Percentiles rank a stretch among this genome's conserved stretches.
phyloP scores from a whole-genome alignment of 2,797 vertebrate genomes.

The Pseudochromis fuscus region DNA sequence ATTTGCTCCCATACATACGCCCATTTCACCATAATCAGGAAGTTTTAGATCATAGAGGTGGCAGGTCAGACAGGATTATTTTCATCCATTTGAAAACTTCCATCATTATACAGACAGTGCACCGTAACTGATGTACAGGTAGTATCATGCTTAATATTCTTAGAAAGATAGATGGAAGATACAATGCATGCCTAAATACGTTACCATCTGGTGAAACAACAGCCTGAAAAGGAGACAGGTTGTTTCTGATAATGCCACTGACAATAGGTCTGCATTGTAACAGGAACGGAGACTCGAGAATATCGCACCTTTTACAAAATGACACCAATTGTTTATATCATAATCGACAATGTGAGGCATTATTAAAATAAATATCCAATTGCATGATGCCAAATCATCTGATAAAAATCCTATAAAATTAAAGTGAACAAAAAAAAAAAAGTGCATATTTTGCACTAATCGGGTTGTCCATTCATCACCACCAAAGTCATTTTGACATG shows the following conservation, averaged over 20 bases:
- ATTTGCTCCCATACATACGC: too few species aligned
- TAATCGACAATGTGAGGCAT: neutral
- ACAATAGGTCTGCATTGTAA: neutral
- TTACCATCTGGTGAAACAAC: constrained; percentile 1
- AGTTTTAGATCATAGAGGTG: constrained; percentile 1
- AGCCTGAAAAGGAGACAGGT: neutral
- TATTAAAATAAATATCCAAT: neutral
- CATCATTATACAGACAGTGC: neutral
- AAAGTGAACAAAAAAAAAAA: neutral
- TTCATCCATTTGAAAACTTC: neutral
- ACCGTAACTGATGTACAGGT: neutral
- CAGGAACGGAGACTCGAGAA: neutral
- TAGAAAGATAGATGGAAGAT: neutral
- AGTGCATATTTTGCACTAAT: constrained; percentile 24
- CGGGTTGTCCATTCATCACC: constrained; percentile 48
- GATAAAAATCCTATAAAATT: constrained; percentile 17
- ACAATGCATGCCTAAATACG: neutral
- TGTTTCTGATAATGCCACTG: neutral
- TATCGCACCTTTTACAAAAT: constrained; percentile 1
- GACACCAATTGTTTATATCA: neutral
- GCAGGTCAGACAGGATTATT: neutral
- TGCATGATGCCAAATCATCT: neutral
- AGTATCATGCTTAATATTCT: neutral
- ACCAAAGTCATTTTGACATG: constrained; percentile 67
- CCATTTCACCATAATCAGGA: neutral